Evolutionary conservation across 2,888 invertebrate species (phyloP).

Genomic region (Patella caerulea): DNA sequence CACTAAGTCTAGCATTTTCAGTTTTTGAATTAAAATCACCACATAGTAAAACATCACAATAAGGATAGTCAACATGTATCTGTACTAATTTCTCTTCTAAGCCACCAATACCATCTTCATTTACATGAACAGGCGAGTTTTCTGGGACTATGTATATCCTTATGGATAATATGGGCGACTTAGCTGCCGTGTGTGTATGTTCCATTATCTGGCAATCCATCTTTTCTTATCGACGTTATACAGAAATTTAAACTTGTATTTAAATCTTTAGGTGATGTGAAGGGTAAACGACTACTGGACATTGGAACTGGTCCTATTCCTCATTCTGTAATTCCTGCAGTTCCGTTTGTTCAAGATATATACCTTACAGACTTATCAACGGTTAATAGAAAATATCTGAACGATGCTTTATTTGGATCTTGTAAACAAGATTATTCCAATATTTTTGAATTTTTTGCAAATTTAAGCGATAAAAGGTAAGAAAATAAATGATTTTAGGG

Average conservation of each 20-base stretch:
- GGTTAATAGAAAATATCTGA: neutral
- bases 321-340: neutral
- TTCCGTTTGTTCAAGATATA: neutral
- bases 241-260: neutral
- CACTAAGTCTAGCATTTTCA: neutral
- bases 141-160: neutral
- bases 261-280: neutral
- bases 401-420: neutral
- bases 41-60: neutral
- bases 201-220: no score
- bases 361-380: neutral
- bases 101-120: neutral
- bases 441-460: neutral
- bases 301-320: neutral
- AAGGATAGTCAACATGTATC: neutral
- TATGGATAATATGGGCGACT: no score
- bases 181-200: no score
- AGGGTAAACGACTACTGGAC: neutral
- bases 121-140: neutral
- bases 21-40: no score
- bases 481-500: neutral
- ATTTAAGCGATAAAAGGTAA: neutral
- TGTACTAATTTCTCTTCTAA: conserved; percentile 1
- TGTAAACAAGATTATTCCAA: neutral
- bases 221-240: no score